Evolutionary conservation across 2,113 vertebrate species (phyloP), one percentile per base, ranked within the genome.

Genomic region (Thymallus thymallus): DNA sequence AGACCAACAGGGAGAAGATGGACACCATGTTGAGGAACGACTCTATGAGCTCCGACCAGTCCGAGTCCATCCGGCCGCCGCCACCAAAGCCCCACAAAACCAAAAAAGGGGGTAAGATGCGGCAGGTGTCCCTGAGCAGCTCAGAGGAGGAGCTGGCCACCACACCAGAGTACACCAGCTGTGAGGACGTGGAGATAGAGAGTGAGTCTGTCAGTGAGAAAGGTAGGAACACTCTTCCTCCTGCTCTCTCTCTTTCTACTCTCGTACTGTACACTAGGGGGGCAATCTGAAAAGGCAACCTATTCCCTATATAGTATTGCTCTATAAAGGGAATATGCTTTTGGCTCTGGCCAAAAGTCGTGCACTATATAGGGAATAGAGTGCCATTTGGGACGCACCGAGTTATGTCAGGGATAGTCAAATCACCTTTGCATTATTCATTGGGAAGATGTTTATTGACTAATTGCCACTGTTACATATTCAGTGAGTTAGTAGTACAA

Each of bases 161-260:
- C 73, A 98, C 98, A 0, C 98, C 98, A 0, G 98, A 99, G 78
- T 99, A 98, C 80, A 99, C 98, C 2, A 99, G 98, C 88, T 99
- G 98, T 79, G 98, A 99, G 76, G 98, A 99, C 56, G 97, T 98
- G 78, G 98, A 99, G 91, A 97, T 99, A 76, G 98, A 99, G 92
- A 99, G 98, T 90, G 97, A 99, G 93, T 99, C 97, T 83, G 96
- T 99, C 88, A 99, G 98, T 90, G 98, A 99, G 85, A 99, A 99
- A 99, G 98, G 98, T 99, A 96, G 91, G 89, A 23, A 58, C 32
- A 23, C 66, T 0, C 5, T 66, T 24, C 64, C 30, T 66, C 64
- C 63, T 20, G 14, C 13, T 65, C 13, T 66, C 24, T 65, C 63
- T 65, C 63, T 32, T 9, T 41, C 35, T 2, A 41, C 35, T 10